phyloP scores from a whole-genome alignment of 2,797 vertebrate genomes.

The Galagoides demidoff region DNA sequence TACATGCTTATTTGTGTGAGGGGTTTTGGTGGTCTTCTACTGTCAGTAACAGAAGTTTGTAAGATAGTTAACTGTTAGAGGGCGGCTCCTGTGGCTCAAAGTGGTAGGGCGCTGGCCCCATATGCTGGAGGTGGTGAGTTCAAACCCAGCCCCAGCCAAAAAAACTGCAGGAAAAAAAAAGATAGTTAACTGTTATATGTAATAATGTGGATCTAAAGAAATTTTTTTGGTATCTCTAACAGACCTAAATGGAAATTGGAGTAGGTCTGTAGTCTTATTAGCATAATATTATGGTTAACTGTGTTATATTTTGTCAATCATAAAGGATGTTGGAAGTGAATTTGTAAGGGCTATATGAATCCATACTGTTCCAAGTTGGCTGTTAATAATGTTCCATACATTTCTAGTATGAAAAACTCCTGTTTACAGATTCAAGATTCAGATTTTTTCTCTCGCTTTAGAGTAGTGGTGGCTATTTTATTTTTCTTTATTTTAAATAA shows the following conservation, averaged over 20 bases:
- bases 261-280: neutral
- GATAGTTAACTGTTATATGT: neutral
- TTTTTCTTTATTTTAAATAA: neutral
- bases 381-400: constrained; percentile 1
- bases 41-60: constrained; percentile 9
- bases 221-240: neutral
- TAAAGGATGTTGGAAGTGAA: constrained; percentile 9
- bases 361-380: constrained; percentile 18
- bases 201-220: neutral
- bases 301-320: neutral
- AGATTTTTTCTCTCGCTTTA: neutral
- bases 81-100: too few relatives aligned
- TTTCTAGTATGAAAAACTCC: neutral
- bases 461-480: neutral
- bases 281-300: neutral
- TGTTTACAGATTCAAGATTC: neutral
- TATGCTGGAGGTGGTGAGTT: too few relatives aligned
- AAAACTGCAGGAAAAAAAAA: neutral
- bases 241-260: neutral
- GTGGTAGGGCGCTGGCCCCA: too few relatives aligned
- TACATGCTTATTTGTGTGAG: neutral
- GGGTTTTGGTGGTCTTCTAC: constrained; percentile 40
- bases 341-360: neutral
- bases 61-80: neutral
- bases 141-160: too few relatives aligned